These are phyloP conservation scores for Metalampra italica DNA, from an alignment of 2,888 invertebrate genomes.

Conservation along the genomic window DNA sequence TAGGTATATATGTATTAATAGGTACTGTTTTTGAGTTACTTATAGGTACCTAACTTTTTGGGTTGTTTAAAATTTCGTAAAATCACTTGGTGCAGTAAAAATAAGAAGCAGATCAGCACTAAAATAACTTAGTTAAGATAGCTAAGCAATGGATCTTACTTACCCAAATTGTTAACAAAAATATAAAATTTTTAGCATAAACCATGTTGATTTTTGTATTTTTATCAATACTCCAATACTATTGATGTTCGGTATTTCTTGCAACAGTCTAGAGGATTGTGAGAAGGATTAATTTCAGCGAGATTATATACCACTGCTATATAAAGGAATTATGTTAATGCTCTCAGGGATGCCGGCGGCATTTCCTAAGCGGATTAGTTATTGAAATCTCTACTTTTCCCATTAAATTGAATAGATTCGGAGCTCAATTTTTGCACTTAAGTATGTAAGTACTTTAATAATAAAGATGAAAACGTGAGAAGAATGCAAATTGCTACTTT, in stretches of 20 bases:
- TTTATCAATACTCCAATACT: constrained; percentile 4
- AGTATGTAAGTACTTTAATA: no score
- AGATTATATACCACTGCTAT: constrained; percentile 22
- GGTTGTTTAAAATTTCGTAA: no score
- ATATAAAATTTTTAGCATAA: constrained; percentile 14
- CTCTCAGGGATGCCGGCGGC: not conserved
- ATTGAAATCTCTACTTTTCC: not conserved
- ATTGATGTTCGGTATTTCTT: not conserved
- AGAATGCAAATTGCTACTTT: no score
- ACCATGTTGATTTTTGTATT: constrained; percentile 13
- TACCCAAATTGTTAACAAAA: constrained; percentile 20
- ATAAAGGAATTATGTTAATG: constrained; percentile 15
- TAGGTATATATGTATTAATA: no score
- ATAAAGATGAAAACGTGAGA: no score
- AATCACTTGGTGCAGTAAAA: no score
- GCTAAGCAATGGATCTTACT: constrained; percentile 1
- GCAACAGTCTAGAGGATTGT: not conserved
- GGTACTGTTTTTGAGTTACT: no score
- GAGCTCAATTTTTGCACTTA: no score
- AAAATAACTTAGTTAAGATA: no score
- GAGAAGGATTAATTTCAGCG: not conserved
- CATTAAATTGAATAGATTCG: not conserved
- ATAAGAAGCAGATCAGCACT: no score
- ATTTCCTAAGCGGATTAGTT: not conserved
- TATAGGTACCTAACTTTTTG: no score